Base-by-base conservation (phyloP, 2,113 vertebrate genomes). In the Elachura formosa region DNA sequence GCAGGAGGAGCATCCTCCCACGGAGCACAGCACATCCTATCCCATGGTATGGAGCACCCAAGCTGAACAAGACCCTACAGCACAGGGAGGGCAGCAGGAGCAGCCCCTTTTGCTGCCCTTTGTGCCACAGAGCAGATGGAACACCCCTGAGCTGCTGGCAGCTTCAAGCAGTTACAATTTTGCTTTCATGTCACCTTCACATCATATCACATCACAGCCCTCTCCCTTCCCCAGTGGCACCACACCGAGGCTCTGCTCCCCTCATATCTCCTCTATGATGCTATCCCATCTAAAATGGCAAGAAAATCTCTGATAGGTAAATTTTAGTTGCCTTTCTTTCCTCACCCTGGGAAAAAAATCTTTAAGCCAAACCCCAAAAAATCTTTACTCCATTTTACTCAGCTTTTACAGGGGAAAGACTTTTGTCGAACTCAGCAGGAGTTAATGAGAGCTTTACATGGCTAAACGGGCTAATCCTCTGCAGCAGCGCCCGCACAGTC, bases 381-480 rank as follows among this genome's bases (percentile, higher is more conserved):
- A 93, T 55, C 89, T 69, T 93, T 49, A 75, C 77, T 83, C 46
- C 66, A 10, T 89, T 95, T 96, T 92, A 73, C 59, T 90, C 74
- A 56, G 89, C 54, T 69, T 89, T 84, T 79, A 66, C 61, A 72
- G 10, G 12, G 64, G 86, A 58, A 92, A 72, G 84, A 82, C 87
- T 93, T 92, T 75, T 78, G 91, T 79, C 2, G 9, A 69, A 92
- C 81, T 91, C 89, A 91, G 91, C 89, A 84, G 93, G 94, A 97
- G 94, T 72, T 92, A 96, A 93, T 78, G 91, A 94, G 91, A 89
- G 94, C 91, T 86, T 87, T 87, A 61, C 58, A 38, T 33, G 76
- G 84, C 91, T 90, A 89, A 86, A 89, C 7, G 59, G 90, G 61
- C 89, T 87, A 87, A 95, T 89, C 83, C 96, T 92, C 89, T 28